Base-by-base conservation (phyloP, 2,797 vertebrate genomes). In the Hephaestus fuliginosus region DNA sequence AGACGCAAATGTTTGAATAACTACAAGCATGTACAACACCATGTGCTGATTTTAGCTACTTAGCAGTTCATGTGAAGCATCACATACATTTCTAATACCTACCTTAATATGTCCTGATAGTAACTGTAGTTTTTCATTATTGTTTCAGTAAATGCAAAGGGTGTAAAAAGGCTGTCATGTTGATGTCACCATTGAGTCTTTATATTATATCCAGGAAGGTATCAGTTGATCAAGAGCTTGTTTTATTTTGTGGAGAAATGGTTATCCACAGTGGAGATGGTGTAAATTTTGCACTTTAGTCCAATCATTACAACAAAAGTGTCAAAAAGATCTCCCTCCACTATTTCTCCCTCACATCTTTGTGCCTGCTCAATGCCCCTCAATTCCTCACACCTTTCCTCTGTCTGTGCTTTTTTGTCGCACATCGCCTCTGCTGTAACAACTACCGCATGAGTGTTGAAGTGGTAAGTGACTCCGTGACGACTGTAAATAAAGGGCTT, bases 401-500 rank as follows among this genome's bases (percentile, higher is more conserved):
- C 58, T 43, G 20, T 76, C 49, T 44, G 3, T 68, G 51, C 49
- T 49, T 81, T 64, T 82, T 43, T 33, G 15, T 74, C 25, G 68
- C 33, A 64, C 64, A 76, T 67, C 74, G 73, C 68, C 83, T 75
- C 67, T 55, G 66, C 79, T 65, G 55, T 41, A 70, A 28, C 63
- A 76, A 68, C 84, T 57, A 46, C 71, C 46, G 49, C 44, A 22
- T 52, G 48, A 58, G 66, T 66, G 75, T 22, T 17, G 18, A 33
- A 68, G 66, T 28, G 36, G 33, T 58, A 67, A 75, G 83, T 56
- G 51, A 75, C 70, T 74, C 51, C 62, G 52, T 60, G 30, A 64
- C 61, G 67, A 28, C 76, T 69, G 74, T 66, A 76, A 74, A 84
- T 81, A 68, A 71, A 87, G 18, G 25, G 0, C 48, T 49, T 74